Conservation (phyloP, 2,888 invertebrate genomes). For the Chrysolina oricalcia region DNA sequence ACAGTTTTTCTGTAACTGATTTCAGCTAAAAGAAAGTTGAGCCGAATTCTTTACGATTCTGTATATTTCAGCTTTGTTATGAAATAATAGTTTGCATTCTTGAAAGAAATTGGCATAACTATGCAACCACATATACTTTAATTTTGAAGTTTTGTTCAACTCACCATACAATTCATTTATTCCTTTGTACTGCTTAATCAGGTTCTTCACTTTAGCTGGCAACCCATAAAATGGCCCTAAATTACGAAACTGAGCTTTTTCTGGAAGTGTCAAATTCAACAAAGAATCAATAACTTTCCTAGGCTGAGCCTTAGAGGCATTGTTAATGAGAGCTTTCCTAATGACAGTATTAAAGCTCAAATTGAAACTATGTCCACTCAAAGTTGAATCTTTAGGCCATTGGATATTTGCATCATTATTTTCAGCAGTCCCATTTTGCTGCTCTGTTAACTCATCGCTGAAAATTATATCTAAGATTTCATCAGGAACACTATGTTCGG, state of each 20-base stretch:
- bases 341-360: constrained; percentile 62
- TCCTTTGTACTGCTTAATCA: constrained; percentile 84
- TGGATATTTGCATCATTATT: constrained; percentile 40
- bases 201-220: constrained; percentile 79
- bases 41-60: too few species aligned
- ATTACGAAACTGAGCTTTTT: constrained; percentile 50
- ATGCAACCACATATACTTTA: not conserved
- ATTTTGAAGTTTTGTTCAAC: constrained; percentile 55
- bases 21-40: too few species aligned
- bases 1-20: too few species aligned
- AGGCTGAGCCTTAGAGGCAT: constrained; percentile 60
- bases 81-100: too few species aligned
- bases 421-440: constrained; percentile 34
- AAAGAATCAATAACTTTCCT: constrained; percentile 39
- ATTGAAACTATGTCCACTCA: constrained; percentile 54
- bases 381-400: constrained; percentile 51
- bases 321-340: constrained; percentile 64
- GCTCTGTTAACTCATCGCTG: constrained; percentile 61
- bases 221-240: constrained; percentile 84
- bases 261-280: constrained; percentile 50
- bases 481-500: constrained; percentile 52
- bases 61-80: too few species aligned
- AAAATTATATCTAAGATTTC: constrained; percentile 60
- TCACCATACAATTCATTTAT: constrained; percentile 89
- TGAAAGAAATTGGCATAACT: not conserved